Conservation (phyloP, 1,140 invertebrate genomes). For the Musca vetustissima region DNA sequence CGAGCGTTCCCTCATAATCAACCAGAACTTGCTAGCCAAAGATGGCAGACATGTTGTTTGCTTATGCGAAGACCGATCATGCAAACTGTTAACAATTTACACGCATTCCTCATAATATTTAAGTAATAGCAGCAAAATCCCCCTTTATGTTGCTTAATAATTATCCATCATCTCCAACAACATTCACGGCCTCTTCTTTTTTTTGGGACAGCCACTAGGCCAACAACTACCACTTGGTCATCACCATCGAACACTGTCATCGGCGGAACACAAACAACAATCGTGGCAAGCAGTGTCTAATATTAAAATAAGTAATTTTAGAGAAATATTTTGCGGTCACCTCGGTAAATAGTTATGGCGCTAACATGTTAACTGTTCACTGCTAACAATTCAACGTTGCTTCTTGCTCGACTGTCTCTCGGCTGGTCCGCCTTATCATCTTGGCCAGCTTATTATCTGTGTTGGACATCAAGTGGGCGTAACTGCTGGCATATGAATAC, state of each 20-base stretch:
- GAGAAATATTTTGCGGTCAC: conserved; percentile 14
- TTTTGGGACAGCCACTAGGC: not conserved
- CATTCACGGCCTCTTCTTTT: not conserved
- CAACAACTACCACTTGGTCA: not conserved
- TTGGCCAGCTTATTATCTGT: conserved; percentile 11
- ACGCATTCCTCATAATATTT: conserved; percentile 13
- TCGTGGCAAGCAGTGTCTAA: not conserved
- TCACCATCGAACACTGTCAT: not conserved
- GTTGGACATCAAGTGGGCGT: conserved; percentile 21
- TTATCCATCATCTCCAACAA: not conserved
- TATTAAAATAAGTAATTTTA: conserved; percentile 24
- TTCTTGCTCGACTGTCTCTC: no score
- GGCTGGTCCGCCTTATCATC: no score
- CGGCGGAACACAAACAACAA: not conserved
- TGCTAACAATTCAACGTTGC: no score
- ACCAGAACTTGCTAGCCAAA: no score
- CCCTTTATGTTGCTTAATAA: conserved; percentile 1
- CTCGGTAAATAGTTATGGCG: conserved; percentile 16
- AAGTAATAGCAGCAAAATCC: not conserved
- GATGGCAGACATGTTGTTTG: no score
- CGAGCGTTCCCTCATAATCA: no score
- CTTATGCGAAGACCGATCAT: not conserved
- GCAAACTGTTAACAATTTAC: conserved; percentile 22
- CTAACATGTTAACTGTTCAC: conserved; percentile 17
- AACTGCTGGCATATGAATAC: not conserved